Conservation (phyloP, 2,113 vertebrate genomes). For the Otolemur garnettii region DNA sequence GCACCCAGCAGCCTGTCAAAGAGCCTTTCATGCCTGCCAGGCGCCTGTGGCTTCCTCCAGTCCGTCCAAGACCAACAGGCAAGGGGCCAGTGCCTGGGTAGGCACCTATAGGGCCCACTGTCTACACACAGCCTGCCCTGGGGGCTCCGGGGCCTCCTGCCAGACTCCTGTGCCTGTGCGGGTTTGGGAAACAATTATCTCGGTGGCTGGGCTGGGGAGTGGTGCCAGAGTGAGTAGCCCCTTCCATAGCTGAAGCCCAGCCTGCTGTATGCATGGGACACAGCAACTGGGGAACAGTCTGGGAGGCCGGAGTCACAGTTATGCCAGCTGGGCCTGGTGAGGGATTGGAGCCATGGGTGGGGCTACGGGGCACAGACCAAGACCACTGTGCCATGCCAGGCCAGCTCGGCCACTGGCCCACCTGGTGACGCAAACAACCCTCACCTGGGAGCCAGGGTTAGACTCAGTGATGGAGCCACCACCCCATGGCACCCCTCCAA, state of each 20-base stretch:
- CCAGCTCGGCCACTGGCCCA: background rate
- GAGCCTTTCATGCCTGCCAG: background rate
- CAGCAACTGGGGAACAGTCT: background rate
- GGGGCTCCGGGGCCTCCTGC: background rate
- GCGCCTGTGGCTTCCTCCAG: conserved; percentile 49
- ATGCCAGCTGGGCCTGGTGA: background rate
- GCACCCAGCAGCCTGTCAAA: background rate
- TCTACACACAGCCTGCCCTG: fast-evolving
- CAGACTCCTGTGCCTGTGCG: fast-evolving
- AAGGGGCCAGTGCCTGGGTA: background rate
- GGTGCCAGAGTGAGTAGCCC: background rate
- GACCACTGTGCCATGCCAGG: too few relatives aligned
- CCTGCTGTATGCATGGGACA: background rate
- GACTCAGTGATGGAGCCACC: background rate
- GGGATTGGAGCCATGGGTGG: background rate
- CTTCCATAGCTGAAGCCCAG: background rate
- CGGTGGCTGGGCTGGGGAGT: fast-evolving
- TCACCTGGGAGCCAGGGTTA: background rate
- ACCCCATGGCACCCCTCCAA: background rate
- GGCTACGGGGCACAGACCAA: background rate
- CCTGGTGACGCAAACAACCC: background rate
- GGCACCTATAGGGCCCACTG: fast-evolving
- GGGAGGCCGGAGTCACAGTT: background rate
- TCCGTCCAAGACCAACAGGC: conserved; percentile 49
- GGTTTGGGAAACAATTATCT: background rate